Percentiles rank a stretch among this genome's conserved stretches.
These are phyloP conservation scores for Microctenopoma lineatum DNA, from an alignment of 2,797 vertebrate species.

Conservation along the genomic window DNA sequence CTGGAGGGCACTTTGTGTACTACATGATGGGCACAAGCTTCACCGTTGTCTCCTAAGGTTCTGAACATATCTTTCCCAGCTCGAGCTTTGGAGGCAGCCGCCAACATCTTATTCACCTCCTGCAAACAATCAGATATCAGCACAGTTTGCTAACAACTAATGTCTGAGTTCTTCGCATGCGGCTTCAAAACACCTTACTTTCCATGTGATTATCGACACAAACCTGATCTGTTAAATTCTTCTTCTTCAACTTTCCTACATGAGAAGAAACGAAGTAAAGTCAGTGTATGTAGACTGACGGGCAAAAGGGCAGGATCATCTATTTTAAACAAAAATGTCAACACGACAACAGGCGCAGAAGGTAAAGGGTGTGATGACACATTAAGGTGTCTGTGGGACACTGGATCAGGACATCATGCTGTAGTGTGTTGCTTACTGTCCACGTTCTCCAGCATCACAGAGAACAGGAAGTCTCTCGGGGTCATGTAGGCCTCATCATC, in stretches of 20 bases:
- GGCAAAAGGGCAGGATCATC: no score
- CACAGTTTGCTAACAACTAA: neutral
- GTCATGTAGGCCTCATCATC: conserved; percentile 94
- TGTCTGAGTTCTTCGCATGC: neutral
- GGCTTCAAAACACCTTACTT: neutral
- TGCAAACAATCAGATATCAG: conserved; percentile 62
- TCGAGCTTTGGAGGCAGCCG: conserved; percentile 77
- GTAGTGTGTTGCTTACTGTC: conserved; percentile 83
- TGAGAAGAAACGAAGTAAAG: conserved; percentile 6
- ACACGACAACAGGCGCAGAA: no score
- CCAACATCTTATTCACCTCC: conserved; percentile 87
- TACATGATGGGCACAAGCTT: conserved; percentile 13
- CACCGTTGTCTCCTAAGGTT: conserved; percentile 92
- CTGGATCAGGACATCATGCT: no score
- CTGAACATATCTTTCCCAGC: conserved; percentile 89
- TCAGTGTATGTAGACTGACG: no score
- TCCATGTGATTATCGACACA: conserved; percentile 12
- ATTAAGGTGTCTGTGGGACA: no score
- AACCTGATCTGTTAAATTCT: conserved; percentile 87
- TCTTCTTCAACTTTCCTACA: conserved; percentile 89
- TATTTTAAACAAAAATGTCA: no score
- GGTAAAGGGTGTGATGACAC: no score
- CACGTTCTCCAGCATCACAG: conserved; percentile 91
- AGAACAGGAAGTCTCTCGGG: conserved; percentile 95
- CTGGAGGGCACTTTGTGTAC: no score